Evolutionary conservation across 2,888 invertebrate genomes (phyloP).

Genomic region (Drosophila siamana): DNA sequence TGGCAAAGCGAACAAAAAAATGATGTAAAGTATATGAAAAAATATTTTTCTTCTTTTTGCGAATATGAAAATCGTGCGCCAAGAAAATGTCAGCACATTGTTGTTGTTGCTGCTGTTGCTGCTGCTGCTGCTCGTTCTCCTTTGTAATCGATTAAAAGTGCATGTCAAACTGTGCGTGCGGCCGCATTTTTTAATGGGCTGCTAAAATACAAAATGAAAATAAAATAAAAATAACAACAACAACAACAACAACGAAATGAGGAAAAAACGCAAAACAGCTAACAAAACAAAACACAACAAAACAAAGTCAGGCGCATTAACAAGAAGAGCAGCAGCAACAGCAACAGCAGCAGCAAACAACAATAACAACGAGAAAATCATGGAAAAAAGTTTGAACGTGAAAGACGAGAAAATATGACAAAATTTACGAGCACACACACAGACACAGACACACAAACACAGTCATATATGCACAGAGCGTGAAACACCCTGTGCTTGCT

Average conservation of each 20-base stretch:
- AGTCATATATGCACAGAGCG: constrained; percentile 17
- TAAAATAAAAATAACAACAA: constrained; percentile 30
- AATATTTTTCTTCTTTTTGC: constrained; percentile 28
- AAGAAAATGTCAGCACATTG: constrained; percentile 64
- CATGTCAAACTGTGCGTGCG: constrained; percentile 81
- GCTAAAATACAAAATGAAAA: constrained; percentile 70
- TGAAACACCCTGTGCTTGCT: constrained; percentile 58
- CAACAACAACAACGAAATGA: constrained; percentile 46
- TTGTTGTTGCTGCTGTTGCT: constrained; percentile 33
- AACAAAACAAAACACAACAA: constrained; percentile 47
- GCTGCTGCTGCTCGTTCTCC: constrained; percentile 48
- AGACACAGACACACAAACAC: constrained; percentile 27
- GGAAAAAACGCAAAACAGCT: constrained; percentile 50
- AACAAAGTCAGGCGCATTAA: constrained; percentile 31
- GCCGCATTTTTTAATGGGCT: constrained; percentile 78
- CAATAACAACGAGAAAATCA: constrained; percentile 39
- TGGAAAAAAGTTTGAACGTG: constrained; percentile 54
- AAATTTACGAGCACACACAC: constrained; percentile 71
- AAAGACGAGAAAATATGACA: constrained; percentile 76
- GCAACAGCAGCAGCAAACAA: constrained; percentile 36
- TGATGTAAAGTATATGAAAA: constrained; percentile 28
- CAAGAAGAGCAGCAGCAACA: constrained; percentile 30
- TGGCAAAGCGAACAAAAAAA: constrained; percentile 53
- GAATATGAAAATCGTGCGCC: constrained; percentile 79
- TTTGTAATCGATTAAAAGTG: constrained; percentile 79